A percentile compares a stretch with the other conserved stretches of the same genome.
phyloP scores from a whole-genome alignment of 2,888 invertebrate species.

The Portevinia maculata region DNA sequence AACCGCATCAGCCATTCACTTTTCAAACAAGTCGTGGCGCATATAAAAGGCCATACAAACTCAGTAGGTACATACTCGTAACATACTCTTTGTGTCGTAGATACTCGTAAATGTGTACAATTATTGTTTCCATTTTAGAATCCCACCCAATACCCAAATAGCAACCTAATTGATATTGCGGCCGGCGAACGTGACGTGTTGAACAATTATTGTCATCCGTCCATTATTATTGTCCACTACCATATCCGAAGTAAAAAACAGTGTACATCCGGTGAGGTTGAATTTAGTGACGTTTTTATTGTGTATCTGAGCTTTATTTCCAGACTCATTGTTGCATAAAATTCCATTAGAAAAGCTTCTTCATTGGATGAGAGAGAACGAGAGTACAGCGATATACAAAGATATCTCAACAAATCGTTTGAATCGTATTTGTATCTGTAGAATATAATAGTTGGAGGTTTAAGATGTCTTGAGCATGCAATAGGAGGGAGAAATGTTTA shows the following conservation, averaged over 20 bases:
- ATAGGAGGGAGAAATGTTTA: constrained; percentile 25
- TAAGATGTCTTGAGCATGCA: constrained; percentile 3
- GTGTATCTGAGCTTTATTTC: constrained; percentile 22
- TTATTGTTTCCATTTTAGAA: not conserved
- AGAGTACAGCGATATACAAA: constrained; percentile 1
- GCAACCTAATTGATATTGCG: constrained; percentile 44
- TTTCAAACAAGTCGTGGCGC: constrained; percentile 26
- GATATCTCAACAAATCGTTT: not conserved
- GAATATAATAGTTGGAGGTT: not conserved
- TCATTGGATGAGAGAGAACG: not conserved
- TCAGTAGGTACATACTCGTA: not conserved
- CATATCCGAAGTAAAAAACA: constrained; percentile 34
- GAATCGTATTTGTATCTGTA: constrained; percentile 16
- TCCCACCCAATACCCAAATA: not conserved
- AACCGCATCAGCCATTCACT: not conserved
- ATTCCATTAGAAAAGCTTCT: constrained; percentile 24
- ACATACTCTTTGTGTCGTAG: too few relatives aligned
- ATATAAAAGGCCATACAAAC: constrained; percentile 22
- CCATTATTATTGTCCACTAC: constrained; percentile 34
- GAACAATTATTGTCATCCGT: constrained; percentile 52
- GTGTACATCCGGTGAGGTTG: constrained; percentile 39
- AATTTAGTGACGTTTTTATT: constrained; percentile 16
- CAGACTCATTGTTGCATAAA: constrained; percentile 49
- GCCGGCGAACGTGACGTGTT: constrained; percentile 19
- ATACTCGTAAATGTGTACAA: not conserved